Evolutionary conservation across 1,140 invertebrate genomes (phyloP).

Genomic region (Micrasema longulum): DNA sequence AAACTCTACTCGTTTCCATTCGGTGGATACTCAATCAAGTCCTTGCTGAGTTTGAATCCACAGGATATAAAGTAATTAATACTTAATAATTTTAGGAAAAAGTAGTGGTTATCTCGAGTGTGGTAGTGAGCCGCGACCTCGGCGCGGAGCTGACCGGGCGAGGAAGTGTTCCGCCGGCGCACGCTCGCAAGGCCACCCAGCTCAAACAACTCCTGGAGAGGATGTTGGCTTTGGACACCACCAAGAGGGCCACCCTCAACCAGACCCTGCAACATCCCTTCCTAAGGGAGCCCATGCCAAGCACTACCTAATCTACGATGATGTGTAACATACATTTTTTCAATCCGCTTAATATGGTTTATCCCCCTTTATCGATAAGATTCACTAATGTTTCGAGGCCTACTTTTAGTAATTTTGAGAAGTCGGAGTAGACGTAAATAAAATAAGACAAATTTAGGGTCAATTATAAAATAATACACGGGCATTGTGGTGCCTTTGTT

Average conservation of each 20-base stretch:
- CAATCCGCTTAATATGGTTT: slow-evolving; percentile 19
- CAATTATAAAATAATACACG: too few relatives aligned
- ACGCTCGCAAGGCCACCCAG: slow-evolving; percentile 90
- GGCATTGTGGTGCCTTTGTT: too few relatives aligned
- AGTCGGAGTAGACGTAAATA: too few relatives aligned
- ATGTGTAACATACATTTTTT: slow-evolving; percentile 42
- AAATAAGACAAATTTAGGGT: too few relatives aligned
- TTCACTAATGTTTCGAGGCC: too few relatives aligned
- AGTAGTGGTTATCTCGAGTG: slow-evolving; percentile 92
- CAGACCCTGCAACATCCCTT: slow-evolving; percentile 96
- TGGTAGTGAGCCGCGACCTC: slow-evolving; percentile 88
- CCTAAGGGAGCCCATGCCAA: slow-evolving; percentile 90
- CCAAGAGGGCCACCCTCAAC: slow-evolving; percentile 92
- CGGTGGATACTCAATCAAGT: too few relatives aligned
- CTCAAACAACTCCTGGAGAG: slow-evolving; percentile 95
- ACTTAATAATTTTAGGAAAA: slow-evolving; percentile 96
- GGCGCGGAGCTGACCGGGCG: slow-evolving; percentile 85
- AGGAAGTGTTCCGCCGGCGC: slow-evolving; percentile 83
- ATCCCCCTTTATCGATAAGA: too few relatives aligned
- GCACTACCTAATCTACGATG: slow-evolving; percentile 27
- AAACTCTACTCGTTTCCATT: too few relatives aligned
- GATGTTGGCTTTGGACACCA: slow-evolving; percentile 92
- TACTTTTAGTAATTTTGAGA: too few relatives aligned
- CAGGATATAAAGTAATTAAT: too few relatives aligned
- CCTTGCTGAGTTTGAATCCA: too few relatives aligned